These are phyloP conservation scores for Drosophila tanythrix DNA, from an alignment of 2,888 invertebrate species.

Conservation along the genomic window DNA sequence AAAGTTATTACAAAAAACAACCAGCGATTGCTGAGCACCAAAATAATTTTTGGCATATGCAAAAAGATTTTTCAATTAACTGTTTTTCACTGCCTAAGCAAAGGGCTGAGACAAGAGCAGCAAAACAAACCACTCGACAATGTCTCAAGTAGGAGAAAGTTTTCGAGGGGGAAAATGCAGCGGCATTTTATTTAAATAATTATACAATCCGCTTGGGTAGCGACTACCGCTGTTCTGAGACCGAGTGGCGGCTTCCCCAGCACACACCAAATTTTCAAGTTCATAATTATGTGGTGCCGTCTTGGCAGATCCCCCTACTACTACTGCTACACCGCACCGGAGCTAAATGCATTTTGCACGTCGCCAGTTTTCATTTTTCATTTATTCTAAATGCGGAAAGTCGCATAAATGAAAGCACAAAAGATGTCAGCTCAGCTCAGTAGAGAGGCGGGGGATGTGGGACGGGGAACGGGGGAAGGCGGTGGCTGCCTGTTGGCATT, in stretches of 20 bases:
- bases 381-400: constrained; percentile 70
- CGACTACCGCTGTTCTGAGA: constrained; percentile 32
- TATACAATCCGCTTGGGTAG: constrained; percentile 61
- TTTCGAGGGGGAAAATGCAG: constrained; percentile 39
- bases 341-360: constrained; percentile 58
- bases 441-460: background rate
- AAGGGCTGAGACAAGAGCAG: constrained; percentile 8
- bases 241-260: constrained; percentile 35
- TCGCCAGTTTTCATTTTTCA: constrained; percentile 60
- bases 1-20: constrained; percentile 2
- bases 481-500: constrained; percentile 65
- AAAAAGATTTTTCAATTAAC: constrained; percentile 5
- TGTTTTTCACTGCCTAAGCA: constrained; percentile 4
- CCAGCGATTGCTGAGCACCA: constrained; percentile 17
- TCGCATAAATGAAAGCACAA: constrained; percentile 55
- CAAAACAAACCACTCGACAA: constrained; percentile 59
- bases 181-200: constrained; percentile 70
- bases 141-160: constrained; percentile 75
- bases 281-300: constrained; percentile 75
- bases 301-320: constrained; percentile 9
- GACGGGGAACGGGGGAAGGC: background rate
- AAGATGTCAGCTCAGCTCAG: constrained; percentile 48
- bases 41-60: background rate
- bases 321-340: background rate
- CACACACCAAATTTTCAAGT: constrained; percentile 70